These are phyloP conservation scores for Monarcha castaneiventris DNA, from an alignment of 2,113 vertebrate species.

Conservation along the genomic window DNA sequence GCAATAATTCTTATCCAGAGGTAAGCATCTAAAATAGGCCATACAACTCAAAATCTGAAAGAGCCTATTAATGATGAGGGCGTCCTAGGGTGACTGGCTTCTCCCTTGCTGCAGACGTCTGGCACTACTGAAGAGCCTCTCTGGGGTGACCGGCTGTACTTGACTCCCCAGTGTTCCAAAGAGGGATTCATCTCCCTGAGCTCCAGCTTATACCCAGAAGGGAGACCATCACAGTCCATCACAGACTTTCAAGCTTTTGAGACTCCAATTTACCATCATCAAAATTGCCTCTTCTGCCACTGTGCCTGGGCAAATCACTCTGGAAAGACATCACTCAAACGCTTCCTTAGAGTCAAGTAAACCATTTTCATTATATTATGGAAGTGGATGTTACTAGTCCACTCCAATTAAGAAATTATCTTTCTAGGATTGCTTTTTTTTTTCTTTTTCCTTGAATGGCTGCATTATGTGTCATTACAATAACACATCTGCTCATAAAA, in stretches of 20 bases:
- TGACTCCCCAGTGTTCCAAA: background rate
- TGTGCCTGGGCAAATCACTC: background rate
- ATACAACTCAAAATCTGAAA: background rate
- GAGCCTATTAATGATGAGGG: background rate
- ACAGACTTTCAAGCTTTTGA: background rate
- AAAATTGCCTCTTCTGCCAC: background rate
- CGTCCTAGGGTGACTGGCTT: background rate
- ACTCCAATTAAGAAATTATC: background rate
- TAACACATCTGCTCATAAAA: background rate
- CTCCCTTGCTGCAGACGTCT: background rate
- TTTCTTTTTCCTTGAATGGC: background rate
- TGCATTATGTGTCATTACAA: background rate
- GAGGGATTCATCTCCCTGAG: background rate
- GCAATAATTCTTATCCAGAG: background rate
- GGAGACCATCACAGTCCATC: accelerated
- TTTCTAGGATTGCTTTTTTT: background rate
- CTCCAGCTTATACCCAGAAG: background rate
- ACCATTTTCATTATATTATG: background rate
- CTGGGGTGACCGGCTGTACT: accelerated
- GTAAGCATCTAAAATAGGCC: background rate
- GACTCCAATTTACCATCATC: background rate
- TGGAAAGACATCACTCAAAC: background rate
- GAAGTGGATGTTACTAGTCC: background rate
- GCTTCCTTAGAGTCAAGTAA: background rate
- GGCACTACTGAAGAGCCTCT: accelerated